phyloP scores from a whole-genome alignment of 2,113 vertebrate species.

The Potamarius usumacintae region DNA sequence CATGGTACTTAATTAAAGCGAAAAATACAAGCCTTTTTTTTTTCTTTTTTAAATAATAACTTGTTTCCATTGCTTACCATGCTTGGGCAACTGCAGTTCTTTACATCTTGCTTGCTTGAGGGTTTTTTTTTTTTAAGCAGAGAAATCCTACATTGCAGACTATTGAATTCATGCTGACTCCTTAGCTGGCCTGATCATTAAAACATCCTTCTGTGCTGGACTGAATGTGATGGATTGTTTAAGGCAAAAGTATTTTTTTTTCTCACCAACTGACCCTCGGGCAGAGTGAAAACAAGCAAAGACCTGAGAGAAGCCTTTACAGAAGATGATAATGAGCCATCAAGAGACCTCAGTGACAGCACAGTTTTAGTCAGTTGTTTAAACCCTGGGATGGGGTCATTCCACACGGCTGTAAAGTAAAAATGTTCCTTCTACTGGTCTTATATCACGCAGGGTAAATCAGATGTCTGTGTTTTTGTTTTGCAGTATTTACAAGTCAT shows the following conservation, averaged over 20 bases:
- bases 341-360: background rate
- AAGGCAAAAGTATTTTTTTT: background rate
- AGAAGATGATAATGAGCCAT: constrained; percentile 32
- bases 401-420: background rate
- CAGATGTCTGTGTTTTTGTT: background rate
- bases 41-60: background rate
- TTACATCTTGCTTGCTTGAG: background rate
- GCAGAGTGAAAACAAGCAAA: background rate
- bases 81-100: background rate
- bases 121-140: background rate
- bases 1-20: background rate
- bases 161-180: background rate
- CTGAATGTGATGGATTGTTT: background rate
- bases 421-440: background rate
- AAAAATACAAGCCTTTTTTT: background rate
- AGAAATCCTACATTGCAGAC: background rate
- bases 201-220: background rate
- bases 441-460: background rate
- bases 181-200: constrained; percentile 12
- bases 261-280: background rate
- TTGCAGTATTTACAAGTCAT: background rate
- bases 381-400: constrained; percentile 17
- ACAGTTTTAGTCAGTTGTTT: constrained; percentile 30
- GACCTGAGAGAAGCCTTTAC: constrained; percentile 3
- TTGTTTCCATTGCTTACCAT: background rate